Percentiles rank a stretch among this genome's conserved stretches.
phyloP scores from a whole-genome alignment of 2,888 invertebrate species.

The Ernsta delagoae region DNA sequence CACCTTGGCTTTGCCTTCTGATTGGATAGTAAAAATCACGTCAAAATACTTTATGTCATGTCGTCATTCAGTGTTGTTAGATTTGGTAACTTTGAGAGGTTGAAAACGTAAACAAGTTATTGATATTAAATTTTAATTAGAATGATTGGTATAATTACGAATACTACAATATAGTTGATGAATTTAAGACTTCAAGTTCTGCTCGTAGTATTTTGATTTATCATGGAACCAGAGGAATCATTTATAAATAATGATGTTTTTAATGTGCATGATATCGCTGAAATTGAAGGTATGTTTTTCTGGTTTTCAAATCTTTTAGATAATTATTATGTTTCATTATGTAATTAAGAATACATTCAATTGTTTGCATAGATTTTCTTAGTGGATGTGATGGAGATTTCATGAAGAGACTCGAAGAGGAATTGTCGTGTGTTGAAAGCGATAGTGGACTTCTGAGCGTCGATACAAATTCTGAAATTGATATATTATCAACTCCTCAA shows the following conservation, averaged over 20 bases:
- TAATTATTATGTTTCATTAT: too few relatives aligned
- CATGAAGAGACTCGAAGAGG: constrained; percentile 81
- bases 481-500: constrained; percentile 60
- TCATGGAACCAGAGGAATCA: constrained; percentile 70
- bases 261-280: constrained; percentile 87
- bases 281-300: constrained; percentile 86
- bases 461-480: constrained; percentile 61
- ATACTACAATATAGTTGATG: constrained; percentile 22
- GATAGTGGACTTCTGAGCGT: constrained; percentile 62
- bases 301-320: background rate
- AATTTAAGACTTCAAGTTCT: background rate
- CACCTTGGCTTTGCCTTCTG: too few relatives aligned
- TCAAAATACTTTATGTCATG: too few relatives aligned
- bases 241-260: constrained; percentile 84
- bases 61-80: too few relatives aligned
- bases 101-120: too few relatives aligned
- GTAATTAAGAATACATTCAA: too few relatives aligned
- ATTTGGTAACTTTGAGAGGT: too few relatives aligned
- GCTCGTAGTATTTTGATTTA: background rate
- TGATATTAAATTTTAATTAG: background rate
- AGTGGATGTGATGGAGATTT: constrained; percentile 88
- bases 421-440: constrained; percentile 66
- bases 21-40: too few relatives aligned
- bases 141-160: constrained; percentile 11
- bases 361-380: constrained; percentile 80